These are phyloP conservation scores for Pocillopora meandrina DNA, from an alignment of 92 coral and sea anemone genomes.

Conservation along the genomic window DNA sequence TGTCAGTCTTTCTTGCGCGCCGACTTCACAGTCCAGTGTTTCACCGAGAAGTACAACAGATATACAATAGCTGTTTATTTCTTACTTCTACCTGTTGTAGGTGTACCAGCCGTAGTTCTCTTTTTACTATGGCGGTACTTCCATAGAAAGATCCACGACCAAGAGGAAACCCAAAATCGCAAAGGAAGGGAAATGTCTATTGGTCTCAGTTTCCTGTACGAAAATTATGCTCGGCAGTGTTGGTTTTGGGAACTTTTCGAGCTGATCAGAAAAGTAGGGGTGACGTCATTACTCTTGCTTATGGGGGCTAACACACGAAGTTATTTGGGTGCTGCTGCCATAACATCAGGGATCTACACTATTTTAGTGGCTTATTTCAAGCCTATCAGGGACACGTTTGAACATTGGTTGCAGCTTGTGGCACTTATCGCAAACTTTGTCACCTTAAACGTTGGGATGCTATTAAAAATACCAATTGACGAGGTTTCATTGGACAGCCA, in stretches of 20 bases:
- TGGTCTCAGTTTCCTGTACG: slow-evolving; percentile 64
- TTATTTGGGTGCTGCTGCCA: slow-evolving; percentile 50
- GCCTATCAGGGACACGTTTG: slow-evolving; percentile 59
- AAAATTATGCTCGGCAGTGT: slow-evolving; percentile 53
- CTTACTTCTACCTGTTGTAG: slow-evolving; percentile 11
- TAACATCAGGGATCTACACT: slow-evolving; percentile 53
- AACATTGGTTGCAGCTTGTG: slow-evolving; percentile 64
- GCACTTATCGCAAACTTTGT: slow-evolving; percentile 58
- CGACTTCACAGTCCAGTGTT: slow-evolving; percentile 63
- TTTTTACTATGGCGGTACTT: slow-evolving; percentile 35
- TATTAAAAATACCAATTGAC: slow-evolving; percentile 60
- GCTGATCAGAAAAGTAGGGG: slow-evolving; percentile 41
- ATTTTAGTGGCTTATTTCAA: slow-evolving; percentile 57
- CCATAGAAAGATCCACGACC: slow-evolving; percentile 1
- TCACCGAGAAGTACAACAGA: slow-evolving; percentile 48
- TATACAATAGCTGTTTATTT: slow-evolving; percentile 19
- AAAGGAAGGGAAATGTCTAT: slow-evolving; percentile 33
- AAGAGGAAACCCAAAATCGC: neutral
- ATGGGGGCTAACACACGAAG: slow-evolving; percentile 61
- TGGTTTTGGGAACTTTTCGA: slow-evolving; percentile 76
- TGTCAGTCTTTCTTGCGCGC: slow-evolving; percentile 56
- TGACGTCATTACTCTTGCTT: slow-evolving; percentile 45
- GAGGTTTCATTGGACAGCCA: slow-evolving; percentile 28
- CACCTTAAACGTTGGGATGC: slow-evolving; percentile 60
- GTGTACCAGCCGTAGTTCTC: slow-evolving; percentile 11